Evolutionary conservation across 2,797 vertebrate species (phyloP), one percentile per base, ranked within the genome.

Genomic region (Nothura maculosa): DNA sequence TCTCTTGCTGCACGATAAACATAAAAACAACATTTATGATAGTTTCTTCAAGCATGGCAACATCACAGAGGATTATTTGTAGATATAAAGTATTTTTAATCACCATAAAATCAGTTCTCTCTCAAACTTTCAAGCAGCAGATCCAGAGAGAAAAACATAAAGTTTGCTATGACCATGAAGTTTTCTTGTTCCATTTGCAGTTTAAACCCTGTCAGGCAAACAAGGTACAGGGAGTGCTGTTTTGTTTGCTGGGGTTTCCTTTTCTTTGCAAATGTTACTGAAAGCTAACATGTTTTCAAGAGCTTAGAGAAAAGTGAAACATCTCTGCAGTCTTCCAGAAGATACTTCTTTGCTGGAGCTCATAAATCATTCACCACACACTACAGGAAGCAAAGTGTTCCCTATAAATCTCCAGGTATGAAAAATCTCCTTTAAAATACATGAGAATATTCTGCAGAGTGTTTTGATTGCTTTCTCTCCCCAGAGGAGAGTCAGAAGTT

Each of bases 391-490:
- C 27, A 78, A 84, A 75, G 75, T 68, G 6, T 84, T 17, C 13
- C 67, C 60, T 89, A 21, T 83, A 87, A 93, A 92, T 91, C 36
- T 94, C 68, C 69, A 73, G 54, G 42, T 86, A 75, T 10, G 36
- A 91, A 95, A 95, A 92, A 55, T 62, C 73, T 81, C 52, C 67
- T 52, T 82, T 58, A 68, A 52, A 82, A 76, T 43, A 62, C 6
- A 24, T 50, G 3, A 74, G 19, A 74, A 83, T 79, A 57, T 50
- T 69, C 47, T 87, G 28, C 30, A 89, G 70, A 93, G 61, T 6
- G 82, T 91, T 95, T 90, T 93, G 50, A 64, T 84, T 87, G 47
- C 43, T 25, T 88, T 1, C 63, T 90, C 43, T 92, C 74, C 80
- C 25, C 63, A 79, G 9, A 57, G 21, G 63, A 95, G 15, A 93